Evolutionary conservation across 1,140 invertebrate genomes (phyloP), one percentile per base, ranked within the genome.

Genomic region (Ceratina japonica): DNA sequence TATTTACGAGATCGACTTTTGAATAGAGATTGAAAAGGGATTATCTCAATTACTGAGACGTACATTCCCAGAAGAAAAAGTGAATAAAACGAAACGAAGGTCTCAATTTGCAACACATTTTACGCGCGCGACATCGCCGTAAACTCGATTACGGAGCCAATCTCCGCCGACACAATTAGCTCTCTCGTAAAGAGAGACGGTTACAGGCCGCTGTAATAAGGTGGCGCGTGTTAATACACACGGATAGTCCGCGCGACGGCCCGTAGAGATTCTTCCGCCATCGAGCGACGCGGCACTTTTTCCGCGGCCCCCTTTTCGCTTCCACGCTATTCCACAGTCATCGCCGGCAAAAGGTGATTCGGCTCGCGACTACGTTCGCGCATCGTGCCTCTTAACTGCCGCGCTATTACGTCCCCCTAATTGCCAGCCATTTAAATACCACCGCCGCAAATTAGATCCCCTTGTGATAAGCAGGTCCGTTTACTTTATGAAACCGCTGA

Each of bases 351-450:
- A 77, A 44, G 62, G 59, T 54, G 52, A 75, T 81, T 86, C 61
- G 61, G 73, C 75, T 79, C 58, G 24, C 79, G 68, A 66, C 81
- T 83, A 68, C 73, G 75, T 69, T 61, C 69, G 56, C 72, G 64
- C 59, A 59, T 79, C 71, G 20, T 37, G 63, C 81, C 62, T 75
- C 84, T 81, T 85, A 87, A 87, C 81, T 85, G 83, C 86, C 49
- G 86, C 83, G 37, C 37, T 76, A 87, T 87, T 89, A 89, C 84
- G 75, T 83, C 81, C 61, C 75, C 81, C 37, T 88, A 88, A 89
- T 89, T 89, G 81, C 82, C 66, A 63, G 64, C 83, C 80, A 84
- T 88, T 88, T 87, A 84, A 87, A 88, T 86, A 72, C 87, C 84
- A 54, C 49, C 69, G 80, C 56, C 49, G 83, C 51, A 63, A 81